A percentile compares a stretch with the other conserved stretches of the same genome.
phyloP scores from a whole-genome alignment of 2,113 vertebrate genomes.

The Nothoprocta pentlandii region DNA sequence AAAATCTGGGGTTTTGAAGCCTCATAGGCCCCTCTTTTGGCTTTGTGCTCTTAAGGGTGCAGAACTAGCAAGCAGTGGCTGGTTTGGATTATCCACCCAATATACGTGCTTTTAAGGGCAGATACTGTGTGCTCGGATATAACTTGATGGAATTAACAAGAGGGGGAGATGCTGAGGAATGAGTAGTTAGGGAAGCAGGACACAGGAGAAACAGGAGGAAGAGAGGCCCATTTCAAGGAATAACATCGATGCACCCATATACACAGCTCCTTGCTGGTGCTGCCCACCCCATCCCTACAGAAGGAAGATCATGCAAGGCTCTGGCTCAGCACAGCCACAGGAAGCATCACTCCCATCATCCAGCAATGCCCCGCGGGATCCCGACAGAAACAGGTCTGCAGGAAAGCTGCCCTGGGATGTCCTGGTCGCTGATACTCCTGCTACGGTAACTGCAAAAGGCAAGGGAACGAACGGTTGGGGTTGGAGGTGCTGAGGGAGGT shows the following conservation, averaged over 20 bases:
- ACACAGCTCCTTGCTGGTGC: rapidly evolving
- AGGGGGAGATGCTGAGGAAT: not conserved
- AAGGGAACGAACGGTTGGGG: not conserved
- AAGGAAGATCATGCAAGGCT: rapidly evolving
- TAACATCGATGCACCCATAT: not conserved
- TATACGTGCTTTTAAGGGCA: not conserved
- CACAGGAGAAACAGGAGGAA: not conserved
- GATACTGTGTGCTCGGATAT: not conserved
- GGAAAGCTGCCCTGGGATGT: not conserved
- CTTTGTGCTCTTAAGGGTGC: not conserved
- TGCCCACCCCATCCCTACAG: not conserved
- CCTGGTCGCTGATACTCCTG: rapidly evolving
- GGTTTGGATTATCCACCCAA: not conserved
- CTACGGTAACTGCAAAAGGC: not conserved
- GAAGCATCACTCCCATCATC: rapidly evolving
- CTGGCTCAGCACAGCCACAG: not conserved
- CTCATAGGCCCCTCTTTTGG: not conserved
- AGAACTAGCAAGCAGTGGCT: not conserved
- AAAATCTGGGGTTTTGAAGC: not conserved
- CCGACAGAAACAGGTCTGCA: not conserved
- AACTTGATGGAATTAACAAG: not conserved
- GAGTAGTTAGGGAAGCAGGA: not conserved
- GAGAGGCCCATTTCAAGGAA: not conserved
- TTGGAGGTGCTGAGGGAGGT: not conserved
- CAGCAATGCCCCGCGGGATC: not conserved